These are phyloP conservation scores for Pristiophorus japonicus DNA, from an alignment of 2,113 vertebrate species.

Conservation along the genomic window DNA sequence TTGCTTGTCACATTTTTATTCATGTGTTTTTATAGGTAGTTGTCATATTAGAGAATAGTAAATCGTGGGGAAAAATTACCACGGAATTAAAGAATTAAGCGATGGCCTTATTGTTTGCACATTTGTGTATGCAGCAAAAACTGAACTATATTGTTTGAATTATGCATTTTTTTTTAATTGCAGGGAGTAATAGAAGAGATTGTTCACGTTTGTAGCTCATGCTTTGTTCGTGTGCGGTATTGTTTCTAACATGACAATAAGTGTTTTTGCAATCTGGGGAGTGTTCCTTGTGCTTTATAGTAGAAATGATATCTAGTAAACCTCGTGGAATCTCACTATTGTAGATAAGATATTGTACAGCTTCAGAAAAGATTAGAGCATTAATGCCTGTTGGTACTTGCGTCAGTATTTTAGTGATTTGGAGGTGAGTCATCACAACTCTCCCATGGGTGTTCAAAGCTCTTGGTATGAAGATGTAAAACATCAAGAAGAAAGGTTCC, in stretches of 20 bases:
- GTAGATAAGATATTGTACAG: neutral
- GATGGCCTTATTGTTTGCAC: neutral
- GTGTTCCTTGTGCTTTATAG: neutral
- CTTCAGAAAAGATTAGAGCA: neutral
- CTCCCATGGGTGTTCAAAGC: neutral
- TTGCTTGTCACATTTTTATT: neutral
- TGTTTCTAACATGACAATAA: neutral
- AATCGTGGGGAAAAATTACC: neutral
- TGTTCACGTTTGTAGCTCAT: neutral
- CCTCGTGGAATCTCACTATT: neutral
- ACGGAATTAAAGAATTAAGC: neutral
- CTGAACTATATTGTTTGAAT: neutral
- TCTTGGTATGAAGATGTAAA: neutral
- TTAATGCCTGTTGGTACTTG: neutral
- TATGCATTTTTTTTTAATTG: neutral
- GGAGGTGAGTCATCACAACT: neutral
- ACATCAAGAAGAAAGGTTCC: neutral
- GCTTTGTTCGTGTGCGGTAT: neutral
- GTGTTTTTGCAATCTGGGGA: neutral
- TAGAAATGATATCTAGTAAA: neutral
- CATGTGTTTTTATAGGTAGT: neutral
- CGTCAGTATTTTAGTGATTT: neutral
- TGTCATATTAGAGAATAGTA: neutral
- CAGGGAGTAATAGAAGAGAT: neutral
- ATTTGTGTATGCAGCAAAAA: neutral